These are phyloP conservation scores for Panzeria rudis DNA, from an alignment of 2,888 invertebrate genomes.

Conservation along the genomic window DNA sequence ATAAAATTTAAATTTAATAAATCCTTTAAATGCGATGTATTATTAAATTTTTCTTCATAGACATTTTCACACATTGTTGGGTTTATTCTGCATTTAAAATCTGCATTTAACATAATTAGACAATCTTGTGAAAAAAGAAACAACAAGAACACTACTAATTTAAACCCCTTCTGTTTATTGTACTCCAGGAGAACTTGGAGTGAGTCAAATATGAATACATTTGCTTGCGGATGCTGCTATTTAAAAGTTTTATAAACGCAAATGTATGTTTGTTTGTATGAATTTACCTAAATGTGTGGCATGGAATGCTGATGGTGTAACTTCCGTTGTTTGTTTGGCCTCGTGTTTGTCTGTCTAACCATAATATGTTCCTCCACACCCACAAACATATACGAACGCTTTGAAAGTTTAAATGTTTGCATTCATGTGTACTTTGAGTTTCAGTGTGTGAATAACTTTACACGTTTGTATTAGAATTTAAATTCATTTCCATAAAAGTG, in stretches of 20 bases:
- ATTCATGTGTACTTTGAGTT: conserved; percentile 13
- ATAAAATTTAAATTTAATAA: conserved; percentile 19
- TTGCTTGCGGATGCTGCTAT: conserved; percentile 55
- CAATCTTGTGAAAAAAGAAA: conserved; percentile 49
- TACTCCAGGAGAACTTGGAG: conserved; percentile 25
- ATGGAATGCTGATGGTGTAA: conserved; percentile 66
- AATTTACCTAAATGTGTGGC: conserved; percentile 44
- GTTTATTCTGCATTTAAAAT: conserved; percentile 67
- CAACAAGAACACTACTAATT: conserved; percentile 55
- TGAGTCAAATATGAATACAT: conserved; percentile 39
- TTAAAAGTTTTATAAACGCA: conserved; percentile 37
- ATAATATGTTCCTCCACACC: conserved; percentile 41
- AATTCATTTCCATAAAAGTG: conserved; percentile 54
- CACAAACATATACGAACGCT: not conserved
- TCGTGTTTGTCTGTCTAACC: conserved; percentile 61
- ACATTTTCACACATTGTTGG: conserved; percentile 57
- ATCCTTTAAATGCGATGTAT: conserved; percentile 56
- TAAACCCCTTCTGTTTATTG: conserved; percentile 27
- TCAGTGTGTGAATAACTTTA: conserved; percentile 60
- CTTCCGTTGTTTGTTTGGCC: conserved; percentile 69
- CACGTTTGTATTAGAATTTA: conserved; percentile 67
- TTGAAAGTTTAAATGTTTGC: conserved; percentile 8
- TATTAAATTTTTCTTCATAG: conserved; percentile 36
- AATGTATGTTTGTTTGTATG: not conserved
- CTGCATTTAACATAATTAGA: conserved; percentile 71